These are phyloP conservation scores for Acleris laterana DNA, from an alignment of 2,888 invertebrate genomes.

Conservation along the genomic window DNA sequence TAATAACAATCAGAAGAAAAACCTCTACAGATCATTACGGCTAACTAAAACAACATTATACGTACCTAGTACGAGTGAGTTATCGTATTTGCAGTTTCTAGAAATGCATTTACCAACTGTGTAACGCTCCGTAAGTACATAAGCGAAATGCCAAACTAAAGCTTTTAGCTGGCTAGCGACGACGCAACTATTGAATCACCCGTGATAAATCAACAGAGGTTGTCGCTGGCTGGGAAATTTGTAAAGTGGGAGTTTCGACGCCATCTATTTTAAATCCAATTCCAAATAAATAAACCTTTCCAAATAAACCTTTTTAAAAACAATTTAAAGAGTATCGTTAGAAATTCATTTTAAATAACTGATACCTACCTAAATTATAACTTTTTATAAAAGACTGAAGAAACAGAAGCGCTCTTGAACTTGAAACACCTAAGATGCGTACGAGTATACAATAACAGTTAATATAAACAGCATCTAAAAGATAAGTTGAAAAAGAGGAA, in stretches of 20 bases:
- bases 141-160: slow-evolving; percentile 46
- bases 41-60: no score
- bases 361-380: not conserved
- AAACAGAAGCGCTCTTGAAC: no score
- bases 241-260: slow-evolving; percentile 34
- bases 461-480: not conserved
- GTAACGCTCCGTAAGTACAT: slow-evolving; percentile 32
- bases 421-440: no score
- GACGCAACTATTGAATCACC: slow-evolving; percentile 45
- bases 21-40: no score
- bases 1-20: no score
- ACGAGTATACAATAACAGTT: not conserved
- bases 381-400: not conserved
- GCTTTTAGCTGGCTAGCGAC: slow-evolving; percentile 51
- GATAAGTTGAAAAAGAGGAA: slow-evolving; percentile 14
- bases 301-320: slow-evolving; percentile 7
- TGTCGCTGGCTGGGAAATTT: slow-evolving; percentile 34
- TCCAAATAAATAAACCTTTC: slow-evolving; percentile 21
- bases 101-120: slow-evolving; percentile 44
- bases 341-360: not conserved
- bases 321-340: not conserved
- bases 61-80: no score
- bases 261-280: slow-evolving; percentile 27
- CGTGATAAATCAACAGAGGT: slow-evolving; percentile 42
- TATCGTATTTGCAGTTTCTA: slow-evolving; percentile 20